A percentile compares a stretch with the other conserved stretches of the same genome.
Evolutionary conservation across 2,888 invertebrate genomes (phyloP).

Genomic region (Rhodophaea formosa): DNA sequence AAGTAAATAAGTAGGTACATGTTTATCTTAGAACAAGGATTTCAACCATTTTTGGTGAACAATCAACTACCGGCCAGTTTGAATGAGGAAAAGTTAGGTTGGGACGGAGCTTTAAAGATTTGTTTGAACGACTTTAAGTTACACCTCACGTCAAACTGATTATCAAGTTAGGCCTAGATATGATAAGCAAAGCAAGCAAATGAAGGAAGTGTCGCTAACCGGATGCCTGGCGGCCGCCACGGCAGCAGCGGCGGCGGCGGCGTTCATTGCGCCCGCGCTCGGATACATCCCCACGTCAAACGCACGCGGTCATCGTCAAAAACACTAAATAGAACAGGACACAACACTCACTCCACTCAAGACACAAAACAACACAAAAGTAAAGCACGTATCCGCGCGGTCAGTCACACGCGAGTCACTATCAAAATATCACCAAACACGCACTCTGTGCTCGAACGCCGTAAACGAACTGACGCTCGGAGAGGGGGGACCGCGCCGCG

Average conservation of each 20-base stretch:
- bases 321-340: constrained; percentile 58
- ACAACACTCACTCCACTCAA: constrained; percentile 72
- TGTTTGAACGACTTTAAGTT: background rate
- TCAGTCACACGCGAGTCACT: constrained; percentile 66
- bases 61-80: no score
- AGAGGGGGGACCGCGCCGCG: constrained; percentile 48
- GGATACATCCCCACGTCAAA: constrained; percentile 89
- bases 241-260: constrained; percentile 91
- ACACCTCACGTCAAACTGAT: background rate
- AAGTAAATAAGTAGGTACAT: no score
- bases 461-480: constrained; percentile 61
- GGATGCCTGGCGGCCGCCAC: constrained; percentile 93
- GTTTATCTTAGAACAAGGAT: no score
- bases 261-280: constrained; percentile 91
- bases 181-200: constrained; percentile 29
- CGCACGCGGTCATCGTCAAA: constrained; percentile 69
- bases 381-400: constrained; percentile 53
- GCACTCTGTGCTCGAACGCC: constrained; percentile 47
- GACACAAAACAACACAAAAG: constrained; percentile 61
- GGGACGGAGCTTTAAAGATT: background rate
- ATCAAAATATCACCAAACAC: constrained; percentile 39
- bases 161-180: constrained; percentile 27
- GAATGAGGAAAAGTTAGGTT: no score
- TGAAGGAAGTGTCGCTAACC: constrained; percentile 80
- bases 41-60: no score